phyloP scores from a whole-genome alignment of 2,888 invertebrate species.

The Plebejus anna region DNA sequence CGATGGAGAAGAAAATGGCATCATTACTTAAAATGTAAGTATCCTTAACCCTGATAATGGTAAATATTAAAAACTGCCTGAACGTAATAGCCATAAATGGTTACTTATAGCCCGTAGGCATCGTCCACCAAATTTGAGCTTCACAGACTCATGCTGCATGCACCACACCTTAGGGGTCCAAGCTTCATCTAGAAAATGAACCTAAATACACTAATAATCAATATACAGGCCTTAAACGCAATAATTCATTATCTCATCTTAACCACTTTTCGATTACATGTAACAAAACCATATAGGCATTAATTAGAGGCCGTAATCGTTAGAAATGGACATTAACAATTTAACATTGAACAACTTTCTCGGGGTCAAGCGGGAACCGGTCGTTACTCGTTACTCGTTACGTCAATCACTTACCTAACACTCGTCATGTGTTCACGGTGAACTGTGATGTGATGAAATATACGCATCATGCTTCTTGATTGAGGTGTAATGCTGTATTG shows the following conservation, averaged over 20 bases:
- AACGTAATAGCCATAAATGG: too few relatives aligned
- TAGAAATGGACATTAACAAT: conserved; percentile 5
- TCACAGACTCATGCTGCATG: too few relatives aligned
- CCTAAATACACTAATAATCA: too few relatives aligned
- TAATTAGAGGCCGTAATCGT: conserved; percentile 20
- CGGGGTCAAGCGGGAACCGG: conserved; percentile 39
- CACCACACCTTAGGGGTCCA: too few relatives aligned
- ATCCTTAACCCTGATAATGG: not conserved
- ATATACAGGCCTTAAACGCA: too few relatives aligned
- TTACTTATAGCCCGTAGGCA: too few relatives aligned
- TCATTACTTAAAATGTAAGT: conserved; percentile 85
- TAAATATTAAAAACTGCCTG: too few relatives aligned
- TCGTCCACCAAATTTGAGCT: too few relatives aligned
- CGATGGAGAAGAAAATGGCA: conserved; percentile 91
- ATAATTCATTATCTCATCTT: not conserved
- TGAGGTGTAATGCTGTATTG: not conserved
- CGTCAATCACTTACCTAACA: conserved; percentile 24
- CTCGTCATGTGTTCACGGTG: conserved; percentile 13
- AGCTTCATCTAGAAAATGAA: too few relatives aligned
- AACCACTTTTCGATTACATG: not conserved
- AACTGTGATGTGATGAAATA: not conserved
- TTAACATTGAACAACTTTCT: conserved; percentile 39
- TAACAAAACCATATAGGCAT: not conserved
- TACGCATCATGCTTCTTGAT: conserved; percentile 8
- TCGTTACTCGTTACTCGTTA: not conserved